These are phyloP conservation scores for Agelas oroides DNA, from an alignment of 37 sponge, comb jelly and placozoan species.

Conservation along the genomic window DNA sequence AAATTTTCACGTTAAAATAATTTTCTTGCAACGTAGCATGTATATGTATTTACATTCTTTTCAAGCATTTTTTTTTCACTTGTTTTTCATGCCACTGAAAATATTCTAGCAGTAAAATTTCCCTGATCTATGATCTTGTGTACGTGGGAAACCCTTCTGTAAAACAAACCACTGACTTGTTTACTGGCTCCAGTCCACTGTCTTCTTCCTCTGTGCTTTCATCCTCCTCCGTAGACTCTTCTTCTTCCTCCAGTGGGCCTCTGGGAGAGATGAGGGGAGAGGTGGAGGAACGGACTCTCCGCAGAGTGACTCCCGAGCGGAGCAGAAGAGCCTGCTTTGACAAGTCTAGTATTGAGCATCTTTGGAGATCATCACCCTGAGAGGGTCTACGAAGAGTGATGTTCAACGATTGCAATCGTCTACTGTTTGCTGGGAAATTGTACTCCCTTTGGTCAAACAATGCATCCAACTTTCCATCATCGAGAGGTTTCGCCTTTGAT, in stretches of 20 bases:
- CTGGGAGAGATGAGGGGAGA: not conserved
- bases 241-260: not conserved
- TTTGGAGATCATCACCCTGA: not conserved
- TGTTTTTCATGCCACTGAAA: too few species aligned
- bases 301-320: constrained; percentile 59
- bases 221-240: not conserved
- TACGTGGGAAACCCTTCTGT: too few species aligned
- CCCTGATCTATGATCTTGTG: too few species aligned
- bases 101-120: too few species aligned
- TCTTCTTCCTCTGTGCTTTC: constrained; percentile 24
- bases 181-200: constrained; percentile 31
- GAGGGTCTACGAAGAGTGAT: not conserved
- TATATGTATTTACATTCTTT: too few species aligned
- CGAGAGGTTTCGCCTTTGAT: too few species aligned
- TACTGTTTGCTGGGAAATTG: constrained; percentile 42
- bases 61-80: too few species aligned
- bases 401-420: constrained; percentile 22
- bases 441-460: not conserved
- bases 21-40: too few species aligned
- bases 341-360: constrained; percentile 19
- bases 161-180: constrained; percentile 37
- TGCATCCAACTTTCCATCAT: too few species aligned
- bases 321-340: constrained; percentile 46
- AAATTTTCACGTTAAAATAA: too few species aligned
- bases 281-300: not conserved